These are phyloP conservation scores for Actenoides hombroni DNA, from an alignment of 2,113 vertebrate species.

Conservation along the genomic window DNA sequence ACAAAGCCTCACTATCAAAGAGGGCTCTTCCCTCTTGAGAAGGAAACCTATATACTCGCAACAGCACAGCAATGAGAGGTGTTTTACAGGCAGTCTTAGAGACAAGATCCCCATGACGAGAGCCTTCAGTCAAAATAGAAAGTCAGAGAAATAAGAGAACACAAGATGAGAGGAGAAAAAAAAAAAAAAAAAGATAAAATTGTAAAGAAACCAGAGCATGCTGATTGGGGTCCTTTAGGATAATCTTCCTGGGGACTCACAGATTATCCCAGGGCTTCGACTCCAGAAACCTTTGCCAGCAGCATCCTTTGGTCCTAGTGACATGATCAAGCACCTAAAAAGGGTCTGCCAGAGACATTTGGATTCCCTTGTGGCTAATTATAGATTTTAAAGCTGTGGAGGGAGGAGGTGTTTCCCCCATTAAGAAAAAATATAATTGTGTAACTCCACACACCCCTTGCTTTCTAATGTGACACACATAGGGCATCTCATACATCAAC, in stretches of 20 bases:
- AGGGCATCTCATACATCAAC: conserved; percentile 19
- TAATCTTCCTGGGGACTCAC: neutral
- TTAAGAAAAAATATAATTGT: neutral
- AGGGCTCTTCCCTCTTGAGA: neutral
- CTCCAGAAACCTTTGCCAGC: neutral
- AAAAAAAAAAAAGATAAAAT: neutral
- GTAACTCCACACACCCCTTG: neutral
- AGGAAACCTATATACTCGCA: neutral
- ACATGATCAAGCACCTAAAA: neutral
- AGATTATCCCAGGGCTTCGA: neutral
- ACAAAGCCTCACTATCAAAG: neutral
- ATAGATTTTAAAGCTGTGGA: conserved; percentile 15
- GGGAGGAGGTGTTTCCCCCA: neutral
- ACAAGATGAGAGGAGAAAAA: neutral
- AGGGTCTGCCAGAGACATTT: neutral
- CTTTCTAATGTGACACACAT: neutral
- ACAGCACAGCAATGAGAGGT: neutral
- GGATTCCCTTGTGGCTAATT: neutral
- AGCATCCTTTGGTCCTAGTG: neutral
- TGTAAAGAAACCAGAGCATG: neutral
- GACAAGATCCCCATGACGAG: neutral
- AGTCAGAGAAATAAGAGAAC: neutral
- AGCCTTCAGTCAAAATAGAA: neutral
- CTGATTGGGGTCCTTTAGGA: neutral
- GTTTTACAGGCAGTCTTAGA: neutral